Evolutionary conservation across 2,797 vertebrate species (phyloP), one percentile per base, ranked within the genome.

Genomic region (Rhinophrynus dorsalis): DNA sequence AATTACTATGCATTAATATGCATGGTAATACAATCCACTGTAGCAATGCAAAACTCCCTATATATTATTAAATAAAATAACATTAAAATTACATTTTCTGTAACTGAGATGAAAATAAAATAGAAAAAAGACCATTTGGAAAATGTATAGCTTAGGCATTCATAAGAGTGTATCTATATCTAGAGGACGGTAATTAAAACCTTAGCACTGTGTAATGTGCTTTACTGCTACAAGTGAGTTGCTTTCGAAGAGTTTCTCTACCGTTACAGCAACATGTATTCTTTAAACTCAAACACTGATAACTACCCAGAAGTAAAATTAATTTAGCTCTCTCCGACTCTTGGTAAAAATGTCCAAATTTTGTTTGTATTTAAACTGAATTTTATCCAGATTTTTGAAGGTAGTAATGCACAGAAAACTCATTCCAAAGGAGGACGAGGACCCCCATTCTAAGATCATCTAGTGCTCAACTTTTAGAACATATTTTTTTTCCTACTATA

Each of bases 251-350:
- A 29, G 24, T 27, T 52, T 6, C 23, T 54, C 7, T 15, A 15
- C 29, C 7, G 5, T 54, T 18, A 5, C 8, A 32, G 32, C 9
- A 54, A 54, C n/a, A 54, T 20, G 8, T 33, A 54, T 3, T 18
- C n/a, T 54, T 54, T 17, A 32, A 11, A 32, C 7, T 52, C 2
- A 61, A 47, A 45, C 47, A 45, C n/a, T 61, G 58, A 47, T 20
- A 47, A 20, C 32, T 45, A 26, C 40, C 24, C 38, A 45, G 27
- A 61, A 44, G 15, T 45, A 47, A 13, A 61, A 61, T 61, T 47
- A 45, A 61, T 59, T 59, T 40, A 44, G 24, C 23, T 44, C 37
- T 29, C 15, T 3, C 3, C 2, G 3, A 18, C 21, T 11, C 21
- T 38, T 59, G 32, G 21, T 44, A 42, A 59, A n/a, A 10, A 44